Evolutionary conservation across 2,797 vertebrate genomes (phyloP).

Genomic region (Neopelma chrysocephalum): DNA sequence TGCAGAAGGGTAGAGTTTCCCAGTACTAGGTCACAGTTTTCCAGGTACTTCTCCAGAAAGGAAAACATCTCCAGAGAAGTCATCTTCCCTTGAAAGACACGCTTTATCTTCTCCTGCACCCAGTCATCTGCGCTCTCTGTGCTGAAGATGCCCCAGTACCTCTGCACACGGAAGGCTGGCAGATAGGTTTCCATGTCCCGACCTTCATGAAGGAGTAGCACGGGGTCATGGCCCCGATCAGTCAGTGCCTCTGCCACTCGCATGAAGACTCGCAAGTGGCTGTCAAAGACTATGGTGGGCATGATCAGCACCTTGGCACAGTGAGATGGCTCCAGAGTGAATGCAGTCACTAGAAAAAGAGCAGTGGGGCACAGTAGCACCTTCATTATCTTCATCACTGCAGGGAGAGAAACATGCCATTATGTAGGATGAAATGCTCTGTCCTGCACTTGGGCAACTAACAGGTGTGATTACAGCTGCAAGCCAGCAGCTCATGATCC

Average conservation of each 20-base stretch:
- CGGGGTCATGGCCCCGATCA: slow-evolving; percentile 49
- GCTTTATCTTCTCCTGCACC: slow-evolving; percentile 70
- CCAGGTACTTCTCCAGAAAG: slow-evolving; percentile 65
- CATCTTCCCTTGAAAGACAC: slow-evolving; percentile 67
- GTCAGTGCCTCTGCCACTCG: slow-evolving; percentile 61
- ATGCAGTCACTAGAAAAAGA: not conserved
- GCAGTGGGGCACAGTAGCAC: not conserved
- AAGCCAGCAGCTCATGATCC: not conserved
- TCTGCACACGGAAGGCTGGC: slow-evolving; percentile 20
- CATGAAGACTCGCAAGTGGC: slow-evolving; percentile 68
- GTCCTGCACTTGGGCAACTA: not conserved
- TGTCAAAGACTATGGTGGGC: slow-evolving; percentile 71
- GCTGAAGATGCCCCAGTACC: slow-evolving; percentile 65
- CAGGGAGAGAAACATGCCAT: not conserved
- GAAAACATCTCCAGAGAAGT: slow-evolving; percentile 67
- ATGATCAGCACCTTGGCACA: slow-evolving; percentile 68
- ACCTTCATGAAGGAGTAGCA: slow-evolving; percentile 54
- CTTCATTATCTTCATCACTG: slow-evolving; percentile 50
- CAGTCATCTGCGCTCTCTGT: slow-evolving; percentile 33
- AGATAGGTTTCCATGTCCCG: slow-evolving; percentile 38
- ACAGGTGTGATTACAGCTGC: not conserved
- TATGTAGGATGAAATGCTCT: not conserved
- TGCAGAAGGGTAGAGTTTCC: slow-evolving; percentile 52
- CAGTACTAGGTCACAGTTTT: slow-evolving; percentile 70
- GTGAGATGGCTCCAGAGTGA: not conserved